phyloP scores from a whole-genome alignment of 2,113 vertebrate genomes.

The Pycnonotus jocosus region DNA sequence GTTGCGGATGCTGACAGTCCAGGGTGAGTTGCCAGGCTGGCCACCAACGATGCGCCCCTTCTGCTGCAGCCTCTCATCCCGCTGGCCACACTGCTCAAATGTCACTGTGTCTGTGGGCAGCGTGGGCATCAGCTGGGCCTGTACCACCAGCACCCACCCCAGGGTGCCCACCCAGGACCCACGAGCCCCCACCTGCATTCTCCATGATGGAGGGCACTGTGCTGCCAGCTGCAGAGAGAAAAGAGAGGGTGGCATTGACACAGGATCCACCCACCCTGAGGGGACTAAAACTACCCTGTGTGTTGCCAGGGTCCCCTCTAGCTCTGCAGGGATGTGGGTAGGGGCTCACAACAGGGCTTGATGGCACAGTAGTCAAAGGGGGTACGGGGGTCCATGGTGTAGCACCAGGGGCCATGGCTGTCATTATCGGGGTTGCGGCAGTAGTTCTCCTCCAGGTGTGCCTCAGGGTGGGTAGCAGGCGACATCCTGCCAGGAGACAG shows the following conservation, averaged over 20 bases:
- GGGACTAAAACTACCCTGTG: neutral
- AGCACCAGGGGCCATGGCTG: constrained; percentile 94
- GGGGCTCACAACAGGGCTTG: constrained; percentile 75
- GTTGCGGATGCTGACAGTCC: constrained; percentile 94
- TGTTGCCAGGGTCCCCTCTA: neutral
- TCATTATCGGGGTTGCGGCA: constrained; percentile 92
- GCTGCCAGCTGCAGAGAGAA: constrained; percentile 39
- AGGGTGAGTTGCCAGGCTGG: constrained; percentile 88
- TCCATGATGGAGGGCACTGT: constrained; percentile 43
- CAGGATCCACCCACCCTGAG: neutral
- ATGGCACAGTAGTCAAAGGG: constrained; percentile 96
- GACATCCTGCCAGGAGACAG: constrained; percentile 74
- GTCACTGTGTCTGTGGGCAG: constrained; percentile 67
- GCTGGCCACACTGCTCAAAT: constrained; percentile 88
- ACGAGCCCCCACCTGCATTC: neutral
- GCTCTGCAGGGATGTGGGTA: neutral
- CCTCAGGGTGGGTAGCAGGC: constrained; percentile 73
- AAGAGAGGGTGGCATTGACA: neutral
- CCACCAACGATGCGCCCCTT: constrained; percentile 80
- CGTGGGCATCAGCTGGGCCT: fast-evolving
- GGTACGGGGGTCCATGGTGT: constrained; percentile 86
- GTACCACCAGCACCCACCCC: fast-evolving
- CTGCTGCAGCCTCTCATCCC: constrained; percentile 61
- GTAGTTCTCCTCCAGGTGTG: constrained; percentile 86
- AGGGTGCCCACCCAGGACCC: fast-evolving